Conservation (phyloP, 2,113 vertebrate genomes). For the Cromileptes altivelis region DNA sequence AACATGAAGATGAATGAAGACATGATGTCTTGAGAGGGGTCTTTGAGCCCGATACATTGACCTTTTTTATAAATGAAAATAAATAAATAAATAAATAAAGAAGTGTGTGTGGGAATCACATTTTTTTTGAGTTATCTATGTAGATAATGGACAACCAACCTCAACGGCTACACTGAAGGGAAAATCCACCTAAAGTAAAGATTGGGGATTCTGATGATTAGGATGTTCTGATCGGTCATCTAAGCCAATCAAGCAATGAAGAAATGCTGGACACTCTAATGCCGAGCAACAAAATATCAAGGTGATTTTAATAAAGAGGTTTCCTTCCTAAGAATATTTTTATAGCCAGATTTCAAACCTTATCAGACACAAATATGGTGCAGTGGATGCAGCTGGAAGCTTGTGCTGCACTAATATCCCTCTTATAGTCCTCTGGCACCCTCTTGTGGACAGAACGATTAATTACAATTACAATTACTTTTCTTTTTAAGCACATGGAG, state of each 20-base stretch:
- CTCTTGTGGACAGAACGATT: conserved; percentile 58
- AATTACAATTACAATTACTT: conserved; percentile 33
- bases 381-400: neutral
- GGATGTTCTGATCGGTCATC: neutral
- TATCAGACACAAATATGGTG: neutral
- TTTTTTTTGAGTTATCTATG: no score
- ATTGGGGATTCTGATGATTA: neutral
- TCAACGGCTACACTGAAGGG: neutral
- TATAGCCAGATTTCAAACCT: neutral
- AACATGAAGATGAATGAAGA: no score
- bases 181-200: neutral
- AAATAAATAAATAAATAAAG: no score
- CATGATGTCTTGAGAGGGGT: no score
- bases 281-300: neutral
- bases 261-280: neutral
- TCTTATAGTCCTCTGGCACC: neutral
- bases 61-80: no score
- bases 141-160: neutral
- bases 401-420: neutral
- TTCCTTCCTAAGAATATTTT: neutral
- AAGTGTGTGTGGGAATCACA: no score
- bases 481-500: no score
- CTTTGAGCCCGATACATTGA: no score
- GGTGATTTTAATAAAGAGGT: neutral
- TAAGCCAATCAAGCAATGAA: neutral